A percentile compares a stretch with the other conserved stretches of the same genome.
Conservation (phyloP, 2,113 vertebrate species). For the Burhinus bistriatus region DNA sequence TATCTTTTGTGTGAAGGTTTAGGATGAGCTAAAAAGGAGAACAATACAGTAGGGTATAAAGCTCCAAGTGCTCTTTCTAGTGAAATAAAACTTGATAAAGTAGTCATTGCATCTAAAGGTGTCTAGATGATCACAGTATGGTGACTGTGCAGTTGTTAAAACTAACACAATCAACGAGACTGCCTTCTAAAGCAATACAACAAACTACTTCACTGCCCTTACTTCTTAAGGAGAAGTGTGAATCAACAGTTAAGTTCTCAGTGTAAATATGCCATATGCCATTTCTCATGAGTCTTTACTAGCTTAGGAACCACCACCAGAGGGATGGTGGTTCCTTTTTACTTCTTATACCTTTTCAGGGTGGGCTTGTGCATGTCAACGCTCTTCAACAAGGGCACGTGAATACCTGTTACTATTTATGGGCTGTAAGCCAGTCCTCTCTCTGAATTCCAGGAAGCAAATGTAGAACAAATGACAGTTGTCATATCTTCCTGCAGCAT, state of each 20-base stretch:
- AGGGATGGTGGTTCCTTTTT: not conserved
- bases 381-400: not conserved
- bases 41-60: not conserved
- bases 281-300: not conserved
- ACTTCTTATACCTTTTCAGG: not conserved
- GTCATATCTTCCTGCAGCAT: not conserved
- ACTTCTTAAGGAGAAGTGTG: not conserved
- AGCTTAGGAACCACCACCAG: not conserved
- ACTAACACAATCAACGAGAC: not conserved
- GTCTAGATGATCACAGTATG: not conserved
- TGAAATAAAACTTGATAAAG: not conserved
- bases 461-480: not conserved
- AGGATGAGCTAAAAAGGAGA: not conserved
- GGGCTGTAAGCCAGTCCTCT: not conserved
- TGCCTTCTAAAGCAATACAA: not conserved
- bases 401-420: not conserved
- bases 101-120: not conserved
- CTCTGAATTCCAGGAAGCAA: not conserved
- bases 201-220: not conserved
- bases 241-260: not conserved
- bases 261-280: not conserved
- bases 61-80: not conserved
- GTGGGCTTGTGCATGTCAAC: not conserved
- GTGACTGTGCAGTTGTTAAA: not conserved
- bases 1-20: not conserved